A percentile compares a stretch with the other conserved stretches of the same genome.
These are phyloP conservation scores for Calameuta pallipes DNA, from an alignment of 2,888 invertebrate genomes.

Conservation along the genomic window DNA sequence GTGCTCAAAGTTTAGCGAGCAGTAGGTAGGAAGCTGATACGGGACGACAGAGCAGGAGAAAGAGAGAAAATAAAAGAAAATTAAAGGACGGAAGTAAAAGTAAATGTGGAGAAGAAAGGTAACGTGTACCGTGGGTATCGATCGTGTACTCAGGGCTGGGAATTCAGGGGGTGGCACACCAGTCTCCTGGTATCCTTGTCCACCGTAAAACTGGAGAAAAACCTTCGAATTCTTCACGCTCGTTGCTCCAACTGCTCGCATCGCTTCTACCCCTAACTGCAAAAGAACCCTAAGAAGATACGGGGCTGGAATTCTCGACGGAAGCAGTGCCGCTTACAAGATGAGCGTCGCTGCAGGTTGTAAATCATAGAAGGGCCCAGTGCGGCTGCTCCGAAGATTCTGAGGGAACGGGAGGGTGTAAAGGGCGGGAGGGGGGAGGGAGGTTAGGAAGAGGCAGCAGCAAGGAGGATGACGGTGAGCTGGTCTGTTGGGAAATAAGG, in stretches of 20 bases:
- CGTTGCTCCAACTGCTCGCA: not conserved
- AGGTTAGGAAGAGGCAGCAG: conserved; percentile 31
- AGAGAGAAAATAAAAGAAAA: not conserved
- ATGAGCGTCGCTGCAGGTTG: conserved; percentile 55
- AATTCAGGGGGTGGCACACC: not conserved
- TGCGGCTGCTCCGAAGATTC: not conserved
- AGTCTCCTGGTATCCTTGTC: not conserved
- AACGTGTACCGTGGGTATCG: not conserved
- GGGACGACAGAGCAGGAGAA: not conserved
- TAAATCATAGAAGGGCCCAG: conserved; percentile 52
- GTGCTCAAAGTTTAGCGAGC: not conserved
- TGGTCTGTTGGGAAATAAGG: conserved; percentile 65
- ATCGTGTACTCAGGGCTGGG: not conserved
- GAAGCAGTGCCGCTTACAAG: conserved; percentile 43
- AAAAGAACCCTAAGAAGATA: not conserved
- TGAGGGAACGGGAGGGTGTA: conserved; percentile 13
- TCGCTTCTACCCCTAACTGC: not conserved
- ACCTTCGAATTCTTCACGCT: not conserved
- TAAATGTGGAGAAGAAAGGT: not conserved
- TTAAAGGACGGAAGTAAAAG: not conserved
- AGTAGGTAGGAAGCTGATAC: not conserved
- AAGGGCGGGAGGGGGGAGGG: conserved; percentile 26
- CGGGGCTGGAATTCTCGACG: not conserved
- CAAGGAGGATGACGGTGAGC: conserved; percentile 39
- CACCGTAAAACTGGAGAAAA: not conserved